Evolutionary conservation across 2,888 invertebrate species (phyloP), one percentile per base, ranked within the genome.

Genomic region (Halictus ligatus): DNA sequence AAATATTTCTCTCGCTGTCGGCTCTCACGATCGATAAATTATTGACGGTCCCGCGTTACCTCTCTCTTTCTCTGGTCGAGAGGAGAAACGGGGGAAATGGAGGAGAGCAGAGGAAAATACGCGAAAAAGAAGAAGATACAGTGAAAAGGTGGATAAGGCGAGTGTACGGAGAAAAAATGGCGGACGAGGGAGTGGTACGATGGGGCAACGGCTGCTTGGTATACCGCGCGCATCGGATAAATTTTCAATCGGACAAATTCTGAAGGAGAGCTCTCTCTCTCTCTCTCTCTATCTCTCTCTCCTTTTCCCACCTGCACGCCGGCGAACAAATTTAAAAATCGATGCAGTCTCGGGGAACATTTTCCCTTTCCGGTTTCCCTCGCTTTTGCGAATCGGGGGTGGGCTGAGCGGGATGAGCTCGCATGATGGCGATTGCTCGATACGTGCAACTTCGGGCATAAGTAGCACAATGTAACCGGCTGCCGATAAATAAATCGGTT

Each of bases 181-280:
- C 72, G 64, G 46, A 72, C 58, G 75, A 13, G 35, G 67, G 58
- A 67, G 25, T 18, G 74, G 74, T 43, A 54, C 40, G 69, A 58
- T 29, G 64, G 64, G 64, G 64, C 64, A 29, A 75, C 46, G 78
- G 72, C 81, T 89, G 89, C 87, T 92, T 92, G 93, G 91, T 92
- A 93, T 92, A 92, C 92, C 84, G 88, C 88, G 91, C 92, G 91
- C 93, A 93, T 94, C 92, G 92, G 93, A 93, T 94, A 94, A 93
- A 94, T 94, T 94, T 94, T 94, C 94, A 94, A 94, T 94, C 92
- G 93, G 91, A 92, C 92, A 94, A 94, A 94, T 94, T 94, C 93
- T 92, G 92, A 94, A 94, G 92, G 91, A 92, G 91, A 75, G 50
- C 76, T 67, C 71, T 50, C 67, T 25, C 60, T 10, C 29, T 40